Evolutionary conservation across 92 coral and sea anemone species (phyloP).

Genomic region (Montipora capitata): DNA sequence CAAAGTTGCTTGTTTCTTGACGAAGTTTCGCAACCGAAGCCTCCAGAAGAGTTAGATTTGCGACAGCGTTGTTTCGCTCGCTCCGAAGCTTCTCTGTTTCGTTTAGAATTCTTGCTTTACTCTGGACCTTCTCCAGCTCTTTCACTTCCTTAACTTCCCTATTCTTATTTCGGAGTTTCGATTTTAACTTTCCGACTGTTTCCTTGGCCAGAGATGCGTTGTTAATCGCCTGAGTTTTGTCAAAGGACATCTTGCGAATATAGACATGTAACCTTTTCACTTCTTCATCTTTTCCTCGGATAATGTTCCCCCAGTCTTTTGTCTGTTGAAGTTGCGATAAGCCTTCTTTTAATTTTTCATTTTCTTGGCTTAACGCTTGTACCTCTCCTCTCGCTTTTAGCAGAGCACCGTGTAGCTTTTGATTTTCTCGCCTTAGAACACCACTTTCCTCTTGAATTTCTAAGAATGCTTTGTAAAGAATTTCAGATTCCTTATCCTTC

Average conservation of each 20-base stretch:
- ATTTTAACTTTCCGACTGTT: conserved; percentile 81
- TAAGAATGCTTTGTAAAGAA: conserved; percentile 42
- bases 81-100: conserved; percentile 92
- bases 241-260: conserved; percentile 83
- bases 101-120: conserved; percentile 86
- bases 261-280: conserved; percentile 76
- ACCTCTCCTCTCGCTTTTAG: conserved; percentile 39
- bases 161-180: conserved; percentile 79
- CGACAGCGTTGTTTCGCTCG: conserved; percentile 85
- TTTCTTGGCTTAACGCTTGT: conserved; percentile 56
- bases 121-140: conserved; percentile 82
- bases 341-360: conserved; percentile 62
- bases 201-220: conserved; percentile 77
- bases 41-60: conserved; percentile 75
- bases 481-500: conserved; percentile 49
- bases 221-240: conserved; percentile 85
- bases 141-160: conserved; percentile 78
- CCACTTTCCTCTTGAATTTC: conserved; percentile 49
- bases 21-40: conserved; percentile 67
- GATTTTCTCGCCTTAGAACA: conserved; percentile 39
- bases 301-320: conserved; percentile 86
- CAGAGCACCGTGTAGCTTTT: conserved; percentile 35
- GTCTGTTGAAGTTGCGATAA: conserved; percentile 64
- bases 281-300: conserved; percentile 88
- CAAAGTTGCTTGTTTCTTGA: conserved; percentile 58